Base-by-base conservation (phyloP, 2,888 invertebrate genomes). In the Eulithis prunata region DNA sequence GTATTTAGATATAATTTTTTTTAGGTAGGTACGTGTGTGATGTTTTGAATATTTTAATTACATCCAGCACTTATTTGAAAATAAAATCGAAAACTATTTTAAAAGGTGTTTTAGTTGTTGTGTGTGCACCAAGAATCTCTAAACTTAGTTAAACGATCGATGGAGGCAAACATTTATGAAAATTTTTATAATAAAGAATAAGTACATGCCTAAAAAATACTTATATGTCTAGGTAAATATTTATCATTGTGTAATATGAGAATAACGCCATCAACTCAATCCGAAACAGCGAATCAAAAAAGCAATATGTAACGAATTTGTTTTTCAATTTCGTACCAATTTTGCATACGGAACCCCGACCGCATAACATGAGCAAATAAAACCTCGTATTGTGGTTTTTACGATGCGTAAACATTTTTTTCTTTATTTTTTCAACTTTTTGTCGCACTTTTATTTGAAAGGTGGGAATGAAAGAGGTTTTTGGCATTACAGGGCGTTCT, bases 231-330 rank as follows among this genome's bases (percentile, higher is more conserved):
- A n/a, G n/a, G n/a, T n/a, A n/a, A n/a, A n/a, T n/a, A 21, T 55
- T 43, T 55, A 11, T 55, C 4, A 10, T 36, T 36, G 4, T 13
- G 53, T 12, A n/a, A 55, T 51, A 51, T 52, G n/a, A 60, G 70
- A 72, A 72, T 75, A 73, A 69, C 70, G 62, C 49, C 62, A 57
- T 56, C 74, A 71, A 70, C 68, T 68, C 72, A 70, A 71, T 69
- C 60, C 66, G 47, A 55, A 64, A 47, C 67, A 58, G 67, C 72
- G 71, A 73, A 72, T 74, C 75, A 87, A 89, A 91, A 90, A 91
- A 89, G 90, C 93, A 93, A 93, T 93, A 93, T 91, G 91, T 90
- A 91, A 90, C 90, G 87, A 91, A 93, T 93, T 93, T 92, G 92
- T 91, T 90, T 93, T 93, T 93, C 93, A 93, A 93, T 93, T 93